phyloP scores from a whole-genome alignment of 2,113 vertebrate species.

The Upupa epops region DNA sequence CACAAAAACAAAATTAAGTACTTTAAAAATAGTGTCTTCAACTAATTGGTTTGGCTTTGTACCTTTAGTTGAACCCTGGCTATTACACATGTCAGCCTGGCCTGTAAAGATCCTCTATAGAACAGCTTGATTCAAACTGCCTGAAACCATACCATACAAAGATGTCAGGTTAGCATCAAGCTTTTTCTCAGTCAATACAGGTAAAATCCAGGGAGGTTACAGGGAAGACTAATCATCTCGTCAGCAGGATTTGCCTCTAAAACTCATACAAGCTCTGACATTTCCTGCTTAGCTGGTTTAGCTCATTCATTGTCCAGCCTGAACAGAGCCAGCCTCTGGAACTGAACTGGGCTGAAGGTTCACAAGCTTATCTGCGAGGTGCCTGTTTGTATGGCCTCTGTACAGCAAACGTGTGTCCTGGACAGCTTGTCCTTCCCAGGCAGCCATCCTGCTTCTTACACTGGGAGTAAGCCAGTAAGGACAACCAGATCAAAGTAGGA shows the following conservation, averaged over 20 bases:
- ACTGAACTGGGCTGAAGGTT: not conserved
- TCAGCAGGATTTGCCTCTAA: not conserved
- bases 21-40: not conserved
- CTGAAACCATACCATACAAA: not conserved
- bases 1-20: not conserved
- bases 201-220: not conserved
- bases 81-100: not conserved
- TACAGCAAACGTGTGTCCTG: not conserved
- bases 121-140: not conserved
- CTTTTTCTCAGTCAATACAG: not conserved
- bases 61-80: too few species aligned
- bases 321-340: not conserved
- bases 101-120: not conserved
- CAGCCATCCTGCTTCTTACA: not conserved
- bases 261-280: not conserved
- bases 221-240: not conserved
- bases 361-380: not conserved
- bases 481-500: not conserved
- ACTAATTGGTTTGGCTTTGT: too few species aligned
- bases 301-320: not conserved
- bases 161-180: not conserved
- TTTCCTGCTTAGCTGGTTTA: slow-evolving; percentile 41
- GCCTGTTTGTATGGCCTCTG: not conserved
- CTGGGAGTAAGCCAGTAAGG: not conserved
- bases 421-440: not conserved